Conservation (phyloP, 2,888 invertebrate species). For the Scelioninae gen. 1 region DNA sequence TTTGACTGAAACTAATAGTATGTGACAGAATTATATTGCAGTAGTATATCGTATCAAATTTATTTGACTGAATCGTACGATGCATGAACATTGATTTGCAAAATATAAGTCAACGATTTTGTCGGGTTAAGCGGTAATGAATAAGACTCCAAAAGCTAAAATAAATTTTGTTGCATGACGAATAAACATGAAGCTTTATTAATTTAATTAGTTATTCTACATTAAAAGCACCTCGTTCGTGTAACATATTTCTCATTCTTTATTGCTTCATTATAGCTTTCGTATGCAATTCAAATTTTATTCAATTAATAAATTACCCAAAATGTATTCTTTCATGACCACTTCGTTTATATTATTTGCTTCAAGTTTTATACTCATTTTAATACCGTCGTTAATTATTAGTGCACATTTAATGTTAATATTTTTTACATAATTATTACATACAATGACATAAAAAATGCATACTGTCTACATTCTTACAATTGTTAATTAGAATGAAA, state of each 20-base stretch:
- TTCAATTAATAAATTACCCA: slow-evolving; percentile 11
- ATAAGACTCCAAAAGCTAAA: slow-evolving; percentile 9
- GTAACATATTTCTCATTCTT: slow-evolving; percentile 8
- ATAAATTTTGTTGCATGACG: slow-evolving; percentile 26
- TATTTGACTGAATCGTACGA: neutral
- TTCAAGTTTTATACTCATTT: too few relatives aligned
- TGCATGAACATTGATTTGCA: slow-evolving; percentile 1
- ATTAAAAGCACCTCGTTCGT: slow-evolving; percentile 19
- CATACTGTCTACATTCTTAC: neutral
- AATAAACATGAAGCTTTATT: slow-evolving; percentile 25
- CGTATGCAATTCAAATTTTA: slow-evolving; percentile 12
- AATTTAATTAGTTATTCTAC: slow-evolving; percentile 29
- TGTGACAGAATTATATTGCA: too few relatives aligned
- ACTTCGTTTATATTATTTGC: neutral
- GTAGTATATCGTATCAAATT: too few relatives aligned
- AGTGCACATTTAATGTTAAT: neutral
- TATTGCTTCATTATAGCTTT: slow-evolving; percentile 9
- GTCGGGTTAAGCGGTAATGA: slow-evolving; percentile 2
- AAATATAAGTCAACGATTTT: slow-evolving; percentile 19
- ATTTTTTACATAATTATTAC: neutral
- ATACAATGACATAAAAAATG: neutral
- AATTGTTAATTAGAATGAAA: neutral
- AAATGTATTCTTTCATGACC: neutral
- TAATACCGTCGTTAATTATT: neutral
- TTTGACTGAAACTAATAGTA: too few relatives aligned